phyloP scores from a whole-genome alignment of 2,113 vertebrate genomes.

The Anolis sagrei region DNA sequence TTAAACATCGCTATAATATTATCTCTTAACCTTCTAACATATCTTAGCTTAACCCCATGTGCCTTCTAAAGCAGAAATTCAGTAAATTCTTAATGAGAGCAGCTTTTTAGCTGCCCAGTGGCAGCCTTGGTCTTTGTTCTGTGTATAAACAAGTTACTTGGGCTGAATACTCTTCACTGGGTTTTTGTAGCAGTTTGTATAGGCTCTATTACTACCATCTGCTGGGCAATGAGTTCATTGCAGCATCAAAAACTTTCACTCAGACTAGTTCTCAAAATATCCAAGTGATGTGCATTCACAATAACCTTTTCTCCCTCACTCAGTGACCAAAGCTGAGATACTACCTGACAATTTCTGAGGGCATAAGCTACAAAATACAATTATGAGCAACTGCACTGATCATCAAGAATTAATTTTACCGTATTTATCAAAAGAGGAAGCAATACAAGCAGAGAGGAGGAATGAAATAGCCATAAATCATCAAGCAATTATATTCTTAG shows the following conservation, averaged over 20 bases:
- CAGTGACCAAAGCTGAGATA: not conserved
- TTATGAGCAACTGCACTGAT: not conserved
- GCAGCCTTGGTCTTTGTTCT: not conserved
- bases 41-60: not conserved
- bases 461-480: too few relatives aligned
- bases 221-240: not conserved
- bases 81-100: not conserved
- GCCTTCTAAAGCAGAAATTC: not conserved
- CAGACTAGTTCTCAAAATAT: too few relatives aligned
- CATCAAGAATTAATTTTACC: not conserved
- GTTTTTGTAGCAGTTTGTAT: not conserved
- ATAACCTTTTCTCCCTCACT: not conserved
- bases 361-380: not conserved
- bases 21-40: not conserved
- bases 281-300: too few relatives aligned
- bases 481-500: too few relatives aligned
- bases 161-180: not conserved
- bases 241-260: not conserved
- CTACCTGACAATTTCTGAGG: not conserved
- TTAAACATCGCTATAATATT: too few relatives aligned
- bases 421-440: too few relatives aligned
- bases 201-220: slow-evolving; percentile 3
- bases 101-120: not conserved
- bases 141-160: not conserved
- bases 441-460: too few relatives aligned